phyloP scores from a whole-genome alignment of 2,113 vertebrate species.

The Melanotaenia duboulayi region DNA sequence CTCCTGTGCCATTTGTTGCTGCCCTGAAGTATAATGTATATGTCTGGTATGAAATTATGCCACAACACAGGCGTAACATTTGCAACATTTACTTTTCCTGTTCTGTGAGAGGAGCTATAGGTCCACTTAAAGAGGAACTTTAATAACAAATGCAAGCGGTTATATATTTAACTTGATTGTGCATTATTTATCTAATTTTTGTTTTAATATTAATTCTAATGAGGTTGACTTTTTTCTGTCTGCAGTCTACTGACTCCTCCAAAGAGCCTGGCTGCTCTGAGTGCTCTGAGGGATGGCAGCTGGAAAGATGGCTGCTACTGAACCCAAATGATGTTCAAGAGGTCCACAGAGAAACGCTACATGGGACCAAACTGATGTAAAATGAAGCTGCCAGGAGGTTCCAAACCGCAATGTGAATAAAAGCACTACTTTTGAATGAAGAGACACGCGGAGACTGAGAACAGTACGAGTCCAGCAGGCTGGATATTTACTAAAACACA shows the following conservation, averaged over 20 bases:
- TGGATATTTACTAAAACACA: constrained; percentile 82
- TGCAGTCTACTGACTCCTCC: constrained; percentile 95
- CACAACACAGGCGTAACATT: not conserved
- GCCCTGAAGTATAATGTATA: not conserved
- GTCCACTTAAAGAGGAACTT: not conserved
- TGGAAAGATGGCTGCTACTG: constrained; percentile 98
- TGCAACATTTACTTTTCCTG: not conserved
- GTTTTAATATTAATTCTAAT: not conserved
- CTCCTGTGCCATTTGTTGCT: not conserved
- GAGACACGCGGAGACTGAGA: constrained; percentile 23
- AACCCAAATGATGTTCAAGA: constrained; percentile 63
- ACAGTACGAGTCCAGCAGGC: constrained; percentile 90
- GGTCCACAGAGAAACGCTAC: constrained; percentile 59
- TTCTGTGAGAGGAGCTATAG: constrained; percentile 5
- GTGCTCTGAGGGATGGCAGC: constrained; percentile 91
- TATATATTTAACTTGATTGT: not conserved
- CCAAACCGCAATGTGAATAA: constrained; percentile 41
- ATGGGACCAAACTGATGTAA: constrained; percentile 35
- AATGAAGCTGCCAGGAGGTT: constrained; percentile 31
- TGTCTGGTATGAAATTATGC: not conserved
- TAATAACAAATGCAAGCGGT: too few species aligned
- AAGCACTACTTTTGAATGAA: constrained; percentile 38
- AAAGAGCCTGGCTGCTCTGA: constrained; percentile 93
- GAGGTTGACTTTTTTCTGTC: constrained; percentile 22
- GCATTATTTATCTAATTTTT: not conserved